Conservation (phyloP, 1,140 invertebrate genomes). For the Trissolcus basalis region DNA sequence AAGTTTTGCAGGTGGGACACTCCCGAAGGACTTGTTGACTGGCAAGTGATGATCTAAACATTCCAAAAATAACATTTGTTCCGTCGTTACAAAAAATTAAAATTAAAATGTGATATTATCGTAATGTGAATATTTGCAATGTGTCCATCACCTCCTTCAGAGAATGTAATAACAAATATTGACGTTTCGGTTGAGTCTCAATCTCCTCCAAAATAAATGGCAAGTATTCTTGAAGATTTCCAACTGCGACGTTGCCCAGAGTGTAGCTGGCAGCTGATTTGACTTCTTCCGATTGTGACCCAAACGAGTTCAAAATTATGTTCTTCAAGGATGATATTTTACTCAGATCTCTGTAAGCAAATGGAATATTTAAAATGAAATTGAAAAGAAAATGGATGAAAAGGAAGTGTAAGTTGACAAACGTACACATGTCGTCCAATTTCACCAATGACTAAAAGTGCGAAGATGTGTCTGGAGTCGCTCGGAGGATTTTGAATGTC, state of each 20-base stretch:
- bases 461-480: slow-evolving; percentile 93
- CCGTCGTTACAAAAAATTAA: no score
- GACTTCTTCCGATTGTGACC: slow-evolving; percentile 87
- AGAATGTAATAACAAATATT: slow-evolving; percentile 97
- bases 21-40: slow-evolving; percentile 85
- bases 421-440: slow-evolving; percentile 94
- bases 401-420: background rate
- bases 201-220: slow-evolving; percentile 97
- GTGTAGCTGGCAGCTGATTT: slow-evolving; percentile 98
- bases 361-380: no score
- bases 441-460: slow-evolving; percentile 95
- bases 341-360: slow-evolving; percentile 87
- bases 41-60: slow-evolving; percentile 89
- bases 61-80: no score
- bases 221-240: slow-evolving; percentile 94
- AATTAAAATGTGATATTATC: no score
- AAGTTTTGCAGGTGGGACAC: slow-evolving; percentile 89
- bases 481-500: slow-evolving; percentile 85
- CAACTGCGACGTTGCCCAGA: slow-evolving; percentile 94
- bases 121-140: no score
- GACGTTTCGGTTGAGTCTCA: slow-evolving; percentile 92
- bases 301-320: slow-evolving; percentile 86
- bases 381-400: no score
- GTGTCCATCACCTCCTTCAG: slow-evolving; percentile 88
- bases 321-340: slow-evolving; percentile 83